A percentile compares a stretch with the other conserved stretches of the same genome.
These are phyloP conservation scores for Pristiophorus japonicus DNA, from an alignment of 2,113 vertebrate species.

Conservation along the genomic window DNA sequence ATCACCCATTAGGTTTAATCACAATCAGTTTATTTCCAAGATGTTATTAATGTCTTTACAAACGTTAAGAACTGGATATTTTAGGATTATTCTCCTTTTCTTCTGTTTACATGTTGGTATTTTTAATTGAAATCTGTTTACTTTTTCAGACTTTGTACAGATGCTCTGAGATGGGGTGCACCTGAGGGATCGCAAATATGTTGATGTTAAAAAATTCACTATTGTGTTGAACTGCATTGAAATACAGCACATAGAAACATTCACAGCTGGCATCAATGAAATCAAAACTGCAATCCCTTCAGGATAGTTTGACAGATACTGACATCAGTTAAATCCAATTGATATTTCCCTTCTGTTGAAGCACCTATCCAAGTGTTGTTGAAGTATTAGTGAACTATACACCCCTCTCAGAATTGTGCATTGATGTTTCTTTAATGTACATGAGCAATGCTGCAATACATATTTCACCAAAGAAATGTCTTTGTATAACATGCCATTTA, in stretches of 20 bases:
- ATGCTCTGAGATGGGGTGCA: background rate
- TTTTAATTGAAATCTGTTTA: slow-evolving; percentile 21
- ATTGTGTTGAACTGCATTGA: background rate
- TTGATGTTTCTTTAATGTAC: slow-evolving; percentile 29
- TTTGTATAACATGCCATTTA: slow-evolving; percentile 7
- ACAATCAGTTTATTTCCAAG: background rate
- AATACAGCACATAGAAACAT: background rate
- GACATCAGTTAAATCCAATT: slow-evolving; percentile 32
- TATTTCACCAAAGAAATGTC: slow-evolving; percentile 30
- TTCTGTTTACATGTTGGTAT: background rate
- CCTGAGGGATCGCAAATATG: slow-evolving; percentile 25
- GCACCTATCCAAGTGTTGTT: background rate
- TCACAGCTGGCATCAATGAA: slow-evolving; percentile 35
- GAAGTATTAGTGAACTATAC: slow-evolving; percentile 24
- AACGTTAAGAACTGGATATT: background rate
- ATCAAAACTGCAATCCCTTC: slow-evolving; percentile 28
- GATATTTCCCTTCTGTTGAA: slow-evolving; percentile 30
- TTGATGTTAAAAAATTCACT: slow-evolving; percentile 27
- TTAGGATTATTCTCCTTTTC: background rate
- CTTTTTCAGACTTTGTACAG: slow-evolving; percentile 10
- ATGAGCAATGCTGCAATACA: background rate
- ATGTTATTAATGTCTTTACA: background rate
- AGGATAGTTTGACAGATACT: slow-evolving; percentile 35
- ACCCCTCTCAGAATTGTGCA: background rate
- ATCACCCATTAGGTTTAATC: background rate